Evolutionary conservation across 2,888 invertebrate genomes (phyloP).

Genomic region (Paralinhomoeus sp.): DNA sequence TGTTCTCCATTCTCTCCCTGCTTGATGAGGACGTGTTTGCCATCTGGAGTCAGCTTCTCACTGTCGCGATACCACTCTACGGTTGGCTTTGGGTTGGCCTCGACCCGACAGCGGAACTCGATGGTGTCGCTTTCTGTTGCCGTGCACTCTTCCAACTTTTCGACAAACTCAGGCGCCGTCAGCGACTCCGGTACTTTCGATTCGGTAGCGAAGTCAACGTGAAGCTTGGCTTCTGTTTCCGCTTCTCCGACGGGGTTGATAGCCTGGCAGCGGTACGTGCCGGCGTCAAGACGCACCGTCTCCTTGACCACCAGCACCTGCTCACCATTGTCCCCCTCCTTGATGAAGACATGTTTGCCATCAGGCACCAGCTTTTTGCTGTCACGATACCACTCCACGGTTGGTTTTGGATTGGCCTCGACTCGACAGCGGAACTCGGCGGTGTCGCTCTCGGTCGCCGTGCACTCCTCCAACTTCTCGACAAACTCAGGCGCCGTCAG

Average conservation of each 20-base stretch:
- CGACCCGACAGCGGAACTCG: not conserved
- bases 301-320: not conserved
- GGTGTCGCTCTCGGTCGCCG: not conserved
- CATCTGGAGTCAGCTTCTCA: not conserved
- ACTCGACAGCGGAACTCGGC: not conserved
- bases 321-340: not conserved
- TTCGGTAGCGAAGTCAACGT: too few species aligned
- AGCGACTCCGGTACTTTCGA: too few species aligned
- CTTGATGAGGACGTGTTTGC: not conserved
- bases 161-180: not conserved
- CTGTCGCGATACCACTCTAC: not conserved
- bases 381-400: not conserved
- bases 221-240: too few species aligned
- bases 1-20: not conserved
- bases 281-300: conserved; percentile 25
- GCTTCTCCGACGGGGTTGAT: conserved; percentile 33
- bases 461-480: not conserved
- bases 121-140: not conserved
- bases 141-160: not conserved
- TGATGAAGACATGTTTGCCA: not conserved
- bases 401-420: not conserved
- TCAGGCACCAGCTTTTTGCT: not conserved
- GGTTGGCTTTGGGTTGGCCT: not conserved
- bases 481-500: not conserved
- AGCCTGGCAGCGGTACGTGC: conserved; percentile 50